Conservation (phyloP, 2,113 vertebrate species). For the Cisticola juncidis region DNA sequence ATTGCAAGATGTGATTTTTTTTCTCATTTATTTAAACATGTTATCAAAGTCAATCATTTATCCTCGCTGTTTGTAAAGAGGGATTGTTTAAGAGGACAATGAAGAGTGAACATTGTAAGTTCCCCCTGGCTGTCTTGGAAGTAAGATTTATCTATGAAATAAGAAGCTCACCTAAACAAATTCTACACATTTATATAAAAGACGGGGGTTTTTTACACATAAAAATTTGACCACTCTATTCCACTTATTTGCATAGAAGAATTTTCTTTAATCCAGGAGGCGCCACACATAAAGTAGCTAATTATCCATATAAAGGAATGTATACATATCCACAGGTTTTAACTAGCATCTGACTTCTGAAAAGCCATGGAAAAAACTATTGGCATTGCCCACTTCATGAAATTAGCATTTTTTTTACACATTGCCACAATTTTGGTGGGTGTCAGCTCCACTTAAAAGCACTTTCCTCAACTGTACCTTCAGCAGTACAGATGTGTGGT, state of each 20-base stretch:
- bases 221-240: conserved; percentile 43
- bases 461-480: background rate
- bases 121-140: conserved; percentile 19
- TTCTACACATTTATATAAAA: conserved; percentile 53
- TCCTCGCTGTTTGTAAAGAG: background rate
- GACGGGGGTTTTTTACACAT: background rate
- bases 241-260: conserved; percentile 68
- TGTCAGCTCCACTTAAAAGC: conserved; percentile 26
- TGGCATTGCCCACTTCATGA: conserved; percentile 62
- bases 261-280: conserved; percentile 81
- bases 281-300: conserved; percentile 76
- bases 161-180: conserved; percentile 21
- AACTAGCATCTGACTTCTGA: conserved; percentile 72
- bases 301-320: conserved; percentile 75
- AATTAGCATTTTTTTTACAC: conserved; percentile 1
- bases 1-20: background rate
- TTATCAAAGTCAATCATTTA: background rate
- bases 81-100: background rate
- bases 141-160: background rate
- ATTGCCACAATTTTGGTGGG: background rate
- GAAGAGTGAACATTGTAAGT: background rate
- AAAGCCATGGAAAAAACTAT: conserved; percentile 58
- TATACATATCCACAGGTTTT: conserved; percentile 77
- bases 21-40: background rate
- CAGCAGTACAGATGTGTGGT: background rate